phyloP scores from a whole-genome alignment of 2,888 invertebrate species.

The Pristionchus entomophagus region DNA sequence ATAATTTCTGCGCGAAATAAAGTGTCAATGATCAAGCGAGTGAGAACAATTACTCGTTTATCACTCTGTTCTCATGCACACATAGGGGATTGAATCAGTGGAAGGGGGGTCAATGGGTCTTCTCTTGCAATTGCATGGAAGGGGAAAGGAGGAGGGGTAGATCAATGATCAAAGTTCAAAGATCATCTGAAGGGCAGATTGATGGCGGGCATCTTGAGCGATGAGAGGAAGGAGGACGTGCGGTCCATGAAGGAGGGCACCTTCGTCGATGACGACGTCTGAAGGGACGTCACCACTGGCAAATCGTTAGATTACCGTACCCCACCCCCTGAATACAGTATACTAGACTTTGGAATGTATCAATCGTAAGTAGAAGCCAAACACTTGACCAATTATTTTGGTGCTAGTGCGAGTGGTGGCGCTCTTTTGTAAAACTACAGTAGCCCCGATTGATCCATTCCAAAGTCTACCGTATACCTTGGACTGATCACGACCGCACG shows the following conservation, averaged over 20 bases:
- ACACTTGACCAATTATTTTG: too few species aligned
- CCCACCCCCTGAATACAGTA: too few species aligned
- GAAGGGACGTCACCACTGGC: neutral
- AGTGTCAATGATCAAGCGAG: too few species aligned
- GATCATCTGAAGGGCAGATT: neutral
- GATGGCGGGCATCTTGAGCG: neutral
- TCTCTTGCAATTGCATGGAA: neutral
- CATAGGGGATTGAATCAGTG: neutral
- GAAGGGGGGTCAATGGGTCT: neutral
- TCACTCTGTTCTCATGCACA: constrained; percentile 8
- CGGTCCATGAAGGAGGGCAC: neutral
- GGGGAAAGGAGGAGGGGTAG: neutral
- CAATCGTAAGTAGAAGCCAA: too few species aligned
- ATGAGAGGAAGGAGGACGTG: constrained; percentile 9
- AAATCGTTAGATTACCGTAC: neutral
- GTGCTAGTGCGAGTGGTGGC: too few species aligned
- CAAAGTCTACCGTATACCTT: constrained; percentile 1
- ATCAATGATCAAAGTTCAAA: neutral
- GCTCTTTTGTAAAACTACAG: too few species aligned
- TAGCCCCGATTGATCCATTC: too few species aligned
- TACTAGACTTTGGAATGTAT: too few species aligned
- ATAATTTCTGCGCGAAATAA: too few species aligned
- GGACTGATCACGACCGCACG: neutral
- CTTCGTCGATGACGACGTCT: neutral
- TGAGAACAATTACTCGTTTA: constrained; percentile 28